phyloP scores from a whole-genome alignment of 2,888 invertebrate species.

The Sarcophaga rosellei region DNA sequence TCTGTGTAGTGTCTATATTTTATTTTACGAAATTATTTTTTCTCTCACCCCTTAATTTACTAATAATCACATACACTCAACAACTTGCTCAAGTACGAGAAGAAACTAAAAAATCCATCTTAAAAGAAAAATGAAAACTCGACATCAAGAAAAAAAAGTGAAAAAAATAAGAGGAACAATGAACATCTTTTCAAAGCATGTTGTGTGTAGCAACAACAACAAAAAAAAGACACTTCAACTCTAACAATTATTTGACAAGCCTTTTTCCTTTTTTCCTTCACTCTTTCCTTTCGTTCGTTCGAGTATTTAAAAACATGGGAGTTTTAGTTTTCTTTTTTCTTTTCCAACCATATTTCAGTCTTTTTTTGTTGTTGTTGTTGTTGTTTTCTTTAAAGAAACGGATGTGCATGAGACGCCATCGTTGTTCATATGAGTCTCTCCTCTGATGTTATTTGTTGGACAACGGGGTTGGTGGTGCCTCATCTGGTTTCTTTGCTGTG shows the following conservation, averaged over 20 bases:
- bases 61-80: constrained; percentile 11
- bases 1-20: too few relatives aligned
- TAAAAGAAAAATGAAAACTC: constrained; percentile 48
- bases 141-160: not conserved
- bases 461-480: constrained; percentile 11
- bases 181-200: constrained; percentile 54
- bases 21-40: constrained; percentile 17
- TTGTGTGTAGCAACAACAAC: not conserved
- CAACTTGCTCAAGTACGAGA: constrained; percentile 45
- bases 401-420: constrained; percentile 69
- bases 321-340: constrained; percentile 19
- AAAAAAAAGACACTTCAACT: constrained; percentile 30
- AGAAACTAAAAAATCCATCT: constrained; percentile 17
- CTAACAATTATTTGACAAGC: constrained; percentile 62
- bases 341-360: not conserved
- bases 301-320: constrained; percentile 60
- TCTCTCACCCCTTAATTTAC: not conserved
- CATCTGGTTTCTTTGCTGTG: constrained; percentile 4
- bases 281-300: not conserved
- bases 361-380: constrained; percentile 10
- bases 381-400: constrained; percentile 44
- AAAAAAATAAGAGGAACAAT: not conserved
- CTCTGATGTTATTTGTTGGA: constrained; percentile 12
- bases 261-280: constrained; percentile 26
- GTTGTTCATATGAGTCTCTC: constrained; percentile 55